Base-by-base conservation (phyloP, 1,140 invertebrate genomes). In the Dendroctonus ponderosae region DNA sequence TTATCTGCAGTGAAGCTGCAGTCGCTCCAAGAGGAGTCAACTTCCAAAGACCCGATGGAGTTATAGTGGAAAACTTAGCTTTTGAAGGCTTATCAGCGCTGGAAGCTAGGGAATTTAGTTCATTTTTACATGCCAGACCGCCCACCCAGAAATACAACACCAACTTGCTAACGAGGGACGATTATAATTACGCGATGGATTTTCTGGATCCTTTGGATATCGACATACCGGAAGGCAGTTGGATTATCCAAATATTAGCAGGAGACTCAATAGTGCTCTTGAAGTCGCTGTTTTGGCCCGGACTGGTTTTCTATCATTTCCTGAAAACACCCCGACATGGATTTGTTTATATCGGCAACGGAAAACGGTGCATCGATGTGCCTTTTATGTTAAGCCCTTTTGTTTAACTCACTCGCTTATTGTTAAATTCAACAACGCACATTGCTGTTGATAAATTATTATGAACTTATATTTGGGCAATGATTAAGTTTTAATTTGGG, bases 141-240 rank as follows among this genome's bases (percentile, higher is more conserved):
- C 85, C 90, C 0, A 82, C 84, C 12, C 81, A 86, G 57, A 87
- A 87, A 68, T 88, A 87, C 81, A 90, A 90, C 62, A 83, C 84
- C 0, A 91, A 91, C 80, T 80, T 89, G 42, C 77, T 88, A 0
- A 88, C 85, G 1, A 82, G 87, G 63, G 79, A 80, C 48, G 89
- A 92, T 78, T 92, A 91, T 67, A 90, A 91, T 78, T 91, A 89
- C 68, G 84, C 88, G 5, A 80, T 88, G 59, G 90, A 92, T 77
- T 92, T 92, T 75, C 76, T 92, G 41, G 90, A 91, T 73, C 84
- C 87, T 0, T 83, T 90, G 11, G 87, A 89, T 64, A 78, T 80
- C 66, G 87, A 89, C 70, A 80, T 86, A 12, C 88, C 88, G 0
- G 78, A 79, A 70, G 85, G 83, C 4, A 87, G 84, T 69, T 90